These are phyloP conservation scores for Macrotrachela quadricornifera DNA, from an alignment of 1,140 invertebrate species.

Conservation along the genomic window DNA sequence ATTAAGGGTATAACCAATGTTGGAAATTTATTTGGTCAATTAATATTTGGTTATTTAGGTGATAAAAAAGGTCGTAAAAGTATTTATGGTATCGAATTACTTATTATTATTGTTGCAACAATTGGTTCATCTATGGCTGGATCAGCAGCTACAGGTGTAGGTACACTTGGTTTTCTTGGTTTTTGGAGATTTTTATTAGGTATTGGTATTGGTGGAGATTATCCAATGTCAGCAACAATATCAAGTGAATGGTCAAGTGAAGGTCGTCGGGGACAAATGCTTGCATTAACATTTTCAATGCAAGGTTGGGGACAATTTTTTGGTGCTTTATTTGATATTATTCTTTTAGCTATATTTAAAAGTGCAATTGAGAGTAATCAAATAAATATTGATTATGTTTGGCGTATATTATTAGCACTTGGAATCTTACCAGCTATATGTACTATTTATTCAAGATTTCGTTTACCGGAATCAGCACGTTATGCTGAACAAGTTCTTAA, in stretches of 20 bases:
- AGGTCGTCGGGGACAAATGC: neutral
- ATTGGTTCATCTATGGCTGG: neutral
- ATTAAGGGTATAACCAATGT: too few relatives aligned
- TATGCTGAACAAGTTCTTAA: neutral
- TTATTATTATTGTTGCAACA: neutral
- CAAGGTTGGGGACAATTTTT: neutral
- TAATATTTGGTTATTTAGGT: neutral
- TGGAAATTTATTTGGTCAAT: slow-evolving; percentile 5
- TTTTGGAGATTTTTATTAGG: slow-evolving; percentile 5
- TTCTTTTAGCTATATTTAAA: slow-evolving; percentile 2
- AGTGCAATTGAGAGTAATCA: neutral
- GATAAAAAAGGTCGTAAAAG: slow-evolving; percentile 3
- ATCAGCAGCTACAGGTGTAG: neutral
- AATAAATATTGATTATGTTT: slow-evolving; percentile 1
- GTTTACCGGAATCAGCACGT: neutral
- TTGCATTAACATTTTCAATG: slow-evolving; percentile 6
- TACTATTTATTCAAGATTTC: slow-evolving; percentile 1
- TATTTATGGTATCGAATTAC: slow-evolving; percentile 1
- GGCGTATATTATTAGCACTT: slow-evolving; percentile 1
- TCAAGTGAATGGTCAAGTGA: neutral
- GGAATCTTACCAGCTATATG: neutral
- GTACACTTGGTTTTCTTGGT: neutral
- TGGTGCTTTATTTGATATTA: neutral
- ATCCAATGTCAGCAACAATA: slow-evolving; percentile 5
- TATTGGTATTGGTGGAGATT: slow-evolving; percentile 7